phyloP scores from a whole-genome alignment of 2,888 invertebrate genomes.

The Cynaeus angustus region DNA sequence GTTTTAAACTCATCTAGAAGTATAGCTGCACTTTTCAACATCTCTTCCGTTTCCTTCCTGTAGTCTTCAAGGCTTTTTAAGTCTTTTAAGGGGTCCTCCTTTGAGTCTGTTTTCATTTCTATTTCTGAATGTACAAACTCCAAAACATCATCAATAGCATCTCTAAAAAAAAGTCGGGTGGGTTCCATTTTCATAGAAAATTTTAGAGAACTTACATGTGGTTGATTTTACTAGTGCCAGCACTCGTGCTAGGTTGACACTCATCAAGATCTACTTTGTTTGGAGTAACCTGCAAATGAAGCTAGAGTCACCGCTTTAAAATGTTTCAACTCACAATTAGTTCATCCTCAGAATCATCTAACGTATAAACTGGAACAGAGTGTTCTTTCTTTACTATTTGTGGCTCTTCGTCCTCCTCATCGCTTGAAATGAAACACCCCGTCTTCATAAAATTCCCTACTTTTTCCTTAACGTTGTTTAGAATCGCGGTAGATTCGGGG shows the following conservation, averaged over 20 bases:
- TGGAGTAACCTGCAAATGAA: too few species aligned
- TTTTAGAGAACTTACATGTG: too few species aligned
- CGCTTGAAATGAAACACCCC: constrained; percentile 30
- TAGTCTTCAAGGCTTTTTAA: constrained; percentile 39
- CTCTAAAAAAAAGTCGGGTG: too few species aligned
- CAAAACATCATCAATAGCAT: constrained; percentile 21
- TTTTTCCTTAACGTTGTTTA: constrained; percentile 13
- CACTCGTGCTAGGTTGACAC: too few species aligned
- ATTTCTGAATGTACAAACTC: constrained; percentile 21
- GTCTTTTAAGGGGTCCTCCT: too few species aligned
- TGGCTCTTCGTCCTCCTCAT: constrained; percentile 37
- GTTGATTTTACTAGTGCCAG: neutral
- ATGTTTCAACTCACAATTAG: neutral
- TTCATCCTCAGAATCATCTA: constrained; percentile 35
- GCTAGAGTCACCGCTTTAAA: too few species aligned
- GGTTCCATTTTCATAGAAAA: too few species aligned
- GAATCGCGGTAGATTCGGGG: neutral
- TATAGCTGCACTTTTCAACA: constrained; percentile 31
- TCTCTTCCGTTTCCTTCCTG: constrained; percentile 43
- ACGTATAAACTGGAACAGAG: neutral
- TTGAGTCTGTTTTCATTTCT: neutral
- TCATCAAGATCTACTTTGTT: too few species aligned
- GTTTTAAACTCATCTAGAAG: constrained; percentile 27
- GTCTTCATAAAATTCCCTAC: constrained; percentile 29
- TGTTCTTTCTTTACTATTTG: neutral